These are phyloP conservation scores for Leguminivora glycinivorella DNA, from an alignment of 1,140 invertebrate species.

Conservation along the genomic window DNA sequence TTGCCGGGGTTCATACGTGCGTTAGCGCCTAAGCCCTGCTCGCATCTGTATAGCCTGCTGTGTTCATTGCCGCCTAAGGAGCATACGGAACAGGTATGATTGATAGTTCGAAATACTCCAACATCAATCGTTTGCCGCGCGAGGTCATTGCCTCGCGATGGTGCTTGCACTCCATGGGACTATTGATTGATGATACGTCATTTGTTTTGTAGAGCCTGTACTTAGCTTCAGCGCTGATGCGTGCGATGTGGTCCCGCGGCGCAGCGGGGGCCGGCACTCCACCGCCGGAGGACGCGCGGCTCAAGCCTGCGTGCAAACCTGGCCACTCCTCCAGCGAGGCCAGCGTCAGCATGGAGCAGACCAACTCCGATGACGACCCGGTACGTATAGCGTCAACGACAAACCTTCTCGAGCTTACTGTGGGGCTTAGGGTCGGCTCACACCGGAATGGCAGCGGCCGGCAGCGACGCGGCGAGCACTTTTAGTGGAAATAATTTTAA, in stretches of 20 bases:
- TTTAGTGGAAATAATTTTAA: no score
- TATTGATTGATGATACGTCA: slow-evolving; percentile 8
- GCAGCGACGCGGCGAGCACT: no score
- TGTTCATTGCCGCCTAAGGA: slow-evolving; percentile 92
- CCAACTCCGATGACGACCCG: slow-evolving; percentile 84
- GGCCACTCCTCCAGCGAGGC: slow-evolving; percentile 84
- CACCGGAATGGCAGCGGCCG: no score
- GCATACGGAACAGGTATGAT: slow-evolving; percentile 91
- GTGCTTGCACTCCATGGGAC: no score
- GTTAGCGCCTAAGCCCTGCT: slow-evolving; percentile 90
- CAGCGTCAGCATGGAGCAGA: slow-evolving; percentile 87
- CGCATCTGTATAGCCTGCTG: slow-evolving; percentile 92
- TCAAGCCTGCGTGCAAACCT: slow-evolving; percentile 63
- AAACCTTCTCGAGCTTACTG: no score
- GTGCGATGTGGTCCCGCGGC: slow-evolving; percentile 92
- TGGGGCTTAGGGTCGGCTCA: no score
- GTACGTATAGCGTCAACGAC: no score
- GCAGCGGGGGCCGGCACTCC: slow-evolving; percentile 78
- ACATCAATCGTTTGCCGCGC: no score
- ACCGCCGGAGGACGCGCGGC: slow-evolving; percentile 78
- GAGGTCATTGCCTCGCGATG: no score
- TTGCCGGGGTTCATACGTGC: slow-evolving; percentile 94
- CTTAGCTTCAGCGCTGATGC: slow-evolving; percentile 92
- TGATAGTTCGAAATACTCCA: background rate
- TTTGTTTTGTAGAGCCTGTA: slow-evolving; percentile 85